phyloP scores from a whole-genome alignment of 2,113 vertebrate genomes.

The Chaetura pelagica region DNA sequence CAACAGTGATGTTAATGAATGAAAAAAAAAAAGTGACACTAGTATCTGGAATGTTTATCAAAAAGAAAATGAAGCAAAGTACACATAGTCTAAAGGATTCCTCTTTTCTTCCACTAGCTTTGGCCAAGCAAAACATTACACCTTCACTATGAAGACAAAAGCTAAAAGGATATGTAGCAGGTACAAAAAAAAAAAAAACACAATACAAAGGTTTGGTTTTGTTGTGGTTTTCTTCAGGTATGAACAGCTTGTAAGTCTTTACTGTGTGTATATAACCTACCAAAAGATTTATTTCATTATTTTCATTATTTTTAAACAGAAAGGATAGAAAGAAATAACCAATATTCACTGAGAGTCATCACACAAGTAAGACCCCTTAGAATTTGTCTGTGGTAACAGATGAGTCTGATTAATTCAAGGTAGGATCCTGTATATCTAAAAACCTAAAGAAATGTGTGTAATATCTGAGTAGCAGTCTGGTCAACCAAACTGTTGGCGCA shows the following conservation, averaged over 20 bases:
- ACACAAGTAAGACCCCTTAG: background rate
- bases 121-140: background rate
- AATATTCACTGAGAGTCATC: background rate
- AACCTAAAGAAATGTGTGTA: background rate
- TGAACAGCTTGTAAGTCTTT: background rate
- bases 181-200: background rate
- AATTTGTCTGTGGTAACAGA: background rate
- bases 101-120: background rate
- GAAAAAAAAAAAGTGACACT: background rate
- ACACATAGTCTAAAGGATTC: background rate
- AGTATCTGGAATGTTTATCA: background rate
- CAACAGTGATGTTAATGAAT: background rate
- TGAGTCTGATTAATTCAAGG: background rate
- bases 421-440: background rate
- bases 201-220: too few species aligned
- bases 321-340: background rate
- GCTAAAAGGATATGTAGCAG: background rate
- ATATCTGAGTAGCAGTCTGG: background rate
- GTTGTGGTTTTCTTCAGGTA: background rate
- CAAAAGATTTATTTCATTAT: background rate
- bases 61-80: background rate
- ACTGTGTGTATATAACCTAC: background rate
- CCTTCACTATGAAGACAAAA: background rate
- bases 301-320: background rate
- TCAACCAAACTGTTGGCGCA: background rate